A percentile compares a stretch with the other conserved stretches of the same genome.
Evolutionary conservation across 2,888 invertebrate genomes (phyloP).

Genomic region (Noctuana brunneofusca): DNA sequence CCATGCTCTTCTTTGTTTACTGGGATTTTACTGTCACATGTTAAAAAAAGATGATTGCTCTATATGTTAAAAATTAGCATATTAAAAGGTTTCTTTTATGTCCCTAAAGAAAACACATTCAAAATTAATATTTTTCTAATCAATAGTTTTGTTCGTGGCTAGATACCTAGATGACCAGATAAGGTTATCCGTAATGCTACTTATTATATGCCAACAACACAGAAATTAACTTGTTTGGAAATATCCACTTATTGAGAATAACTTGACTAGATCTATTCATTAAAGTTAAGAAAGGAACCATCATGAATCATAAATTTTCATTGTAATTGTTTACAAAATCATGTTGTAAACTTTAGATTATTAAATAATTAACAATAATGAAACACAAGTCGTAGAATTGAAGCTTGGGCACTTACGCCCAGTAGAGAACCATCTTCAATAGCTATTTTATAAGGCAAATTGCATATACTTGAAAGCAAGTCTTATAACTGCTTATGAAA

Average conservation of each 20-base stretch:
- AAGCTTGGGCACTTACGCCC: conserved; percentile 23
- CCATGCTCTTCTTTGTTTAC: no score
- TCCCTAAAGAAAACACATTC: no score
- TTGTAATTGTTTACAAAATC: conserved; percentile 4
- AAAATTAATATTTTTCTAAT: no score
- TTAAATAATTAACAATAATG: conserved; percentile 8
- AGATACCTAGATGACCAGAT: no score
- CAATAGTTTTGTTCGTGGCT: no score
- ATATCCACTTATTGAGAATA: not conserved
- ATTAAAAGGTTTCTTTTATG: no score
- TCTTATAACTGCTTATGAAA: not conserved
- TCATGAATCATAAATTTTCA: conserved; percentile 3
- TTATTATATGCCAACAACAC: no score
- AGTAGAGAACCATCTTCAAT: conserved; percentile 10
- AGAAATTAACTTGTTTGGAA: not conserved
- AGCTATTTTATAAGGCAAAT: conserved; percentile 7
- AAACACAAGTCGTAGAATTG: conserved; percentile 6
- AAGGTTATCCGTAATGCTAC: no score
- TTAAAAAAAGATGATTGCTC: no score
- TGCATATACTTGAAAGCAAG: conserved; percentile 1
- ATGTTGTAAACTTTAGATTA: conserved; percentile 18
- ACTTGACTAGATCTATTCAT: conserved; percentile 25
- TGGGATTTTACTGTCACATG: no score
- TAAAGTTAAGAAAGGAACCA: not conserved
- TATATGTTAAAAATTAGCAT: no score